Percentiles rank a stretch among this genome's conserved stretches.
These are phyloP conservation scores for Aphidoletes aphidimyza DNA, from an alignment of 2,888 invertebrate genomes.

Conservation along the genomic window DNA sequence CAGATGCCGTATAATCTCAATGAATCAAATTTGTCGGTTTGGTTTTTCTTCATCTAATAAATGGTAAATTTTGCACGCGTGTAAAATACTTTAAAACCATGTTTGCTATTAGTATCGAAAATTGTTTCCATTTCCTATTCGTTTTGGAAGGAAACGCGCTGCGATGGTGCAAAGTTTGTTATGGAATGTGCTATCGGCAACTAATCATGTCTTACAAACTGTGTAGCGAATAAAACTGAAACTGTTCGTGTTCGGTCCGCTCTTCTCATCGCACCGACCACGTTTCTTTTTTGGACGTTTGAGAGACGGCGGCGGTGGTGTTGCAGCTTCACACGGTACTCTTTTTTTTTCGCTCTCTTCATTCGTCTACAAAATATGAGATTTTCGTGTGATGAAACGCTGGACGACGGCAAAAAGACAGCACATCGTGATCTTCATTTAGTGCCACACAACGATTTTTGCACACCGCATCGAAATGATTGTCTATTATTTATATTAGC, in stretches of 20 bases:
- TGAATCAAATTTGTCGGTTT: background rate
- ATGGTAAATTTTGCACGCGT: slow-evolving; percentile 37
- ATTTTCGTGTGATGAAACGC: slow-evolving; percentile 29
- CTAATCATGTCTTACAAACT: slow-evolving; percentile 4
- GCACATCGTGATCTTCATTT: slow-evolving; percentile 28
- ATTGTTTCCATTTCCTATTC: slow-evolving; percentile 49
- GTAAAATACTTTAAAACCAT: background rate
- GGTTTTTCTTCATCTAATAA: background rate
- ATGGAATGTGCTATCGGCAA: slow-evolving; percentile 40
- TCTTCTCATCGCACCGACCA: too few species aligned
- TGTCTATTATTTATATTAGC: slow-evolving; percentile 12
- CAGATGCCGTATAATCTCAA: slow-evolving; percentile 35
- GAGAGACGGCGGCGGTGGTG: background rate
- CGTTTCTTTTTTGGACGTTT: background rate
- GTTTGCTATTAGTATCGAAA: slow-evolving; percentile 10
- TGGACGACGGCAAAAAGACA: background rate
- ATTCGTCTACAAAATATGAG: slow-evolving; percentile 18
- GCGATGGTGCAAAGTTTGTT: slow-evolving; percentile 2
- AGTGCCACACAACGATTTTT: background rate
- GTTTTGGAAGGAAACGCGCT: background rate
- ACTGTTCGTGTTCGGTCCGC: background rate
- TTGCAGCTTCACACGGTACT: slow-evolving; percentile 3
- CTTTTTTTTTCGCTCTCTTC: background rate
- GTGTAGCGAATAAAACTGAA: background rate
- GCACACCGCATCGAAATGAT: background rate